phyloP scores from a whole-genome alignment of 2,113 vertebrate species.

The Lycaon pictus region DNA sequence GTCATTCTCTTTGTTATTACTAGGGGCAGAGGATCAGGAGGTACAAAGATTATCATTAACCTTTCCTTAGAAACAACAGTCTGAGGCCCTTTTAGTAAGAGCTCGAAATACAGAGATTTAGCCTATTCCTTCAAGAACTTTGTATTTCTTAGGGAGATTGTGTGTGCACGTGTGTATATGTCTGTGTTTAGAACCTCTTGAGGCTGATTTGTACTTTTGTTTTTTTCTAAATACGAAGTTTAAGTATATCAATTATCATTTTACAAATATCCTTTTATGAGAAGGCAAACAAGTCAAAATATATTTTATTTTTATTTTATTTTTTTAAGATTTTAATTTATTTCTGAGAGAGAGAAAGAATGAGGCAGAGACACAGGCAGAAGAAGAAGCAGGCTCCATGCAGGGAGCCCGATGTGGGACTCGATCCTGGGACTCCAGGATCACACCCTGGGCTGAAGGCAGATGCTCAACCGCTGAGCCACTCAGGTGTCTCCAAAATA shows the following conservation, averaged over 20 bases:
- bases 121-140: background rate
- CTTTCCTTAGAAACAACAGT: background rate
- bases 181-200: conserved; percentile 5
- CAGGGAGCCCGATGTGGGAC: no score
- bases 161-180: background rate
- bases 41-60: background rate
- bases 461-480: no score
- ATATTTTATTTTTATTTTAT: background rate
- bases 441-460: no score
- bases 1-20: background rate
- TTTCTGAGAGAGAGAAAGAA: no score
- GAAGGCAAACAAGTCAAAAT: conserved; percentile 11
- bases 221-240: conserved; percentile 57
- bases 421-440: no score
- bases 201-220: conserved; percentile 31
- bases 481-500: background rate
- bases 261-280: conserved; percentile 10
- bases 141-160: background rate
- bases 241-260: conserved; percentile 8
- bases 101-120: background rate
- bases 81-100: background rate
- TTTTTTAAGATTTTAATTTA: no score
- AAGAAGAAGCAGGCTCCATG: no score
- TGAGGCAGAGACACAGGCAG: no score
- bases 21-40: background rate